These are phyloP conservation scores for Antechinus stuartii DNA, from an alignment of 2,113 vertebrate species.

Conservation along the genomic window DNA sequence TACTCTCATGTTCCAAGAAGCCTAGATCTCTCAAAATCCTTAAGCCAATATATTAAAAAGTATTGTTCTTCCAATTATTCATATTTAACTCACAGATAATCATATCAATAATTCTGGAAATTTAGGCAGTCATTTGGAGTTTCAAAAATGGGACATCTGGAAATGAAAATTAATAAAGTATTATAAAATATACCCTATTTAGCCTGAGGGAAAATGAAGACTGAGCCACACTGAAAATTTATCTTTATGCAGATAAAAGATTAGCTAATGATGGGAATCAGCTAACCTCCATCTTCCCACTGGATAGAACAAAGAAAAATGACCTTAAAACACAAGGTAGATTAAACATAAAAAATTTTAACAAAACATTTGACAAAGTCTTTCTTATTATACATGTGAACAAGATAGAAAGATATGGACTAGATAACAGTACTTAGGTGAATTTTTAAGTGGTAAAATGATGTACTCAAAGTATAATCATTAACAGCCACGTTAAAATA, in stretches of 20 bases:
- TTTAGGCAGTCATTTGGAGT: not conserved
- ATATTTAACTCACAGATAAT: not conserved
- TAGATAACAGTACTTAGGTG: not conserved
- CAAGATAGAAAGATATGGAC: not conserved
- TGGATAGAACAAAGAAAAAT: not conserved
- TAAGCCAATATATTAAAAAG: not conserved
- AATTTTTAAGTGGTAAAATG: not conserved
- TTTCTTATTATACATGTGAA: not conserved
- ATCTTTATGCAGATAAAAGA: not conserved
- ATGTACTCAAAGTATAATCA: not conserved
- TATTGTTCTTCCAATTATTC: not conserved
- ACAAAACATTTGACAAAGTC: not conserved
- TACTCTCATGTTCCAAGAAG: not conserved
- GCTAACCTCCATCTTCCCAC: not conserved
- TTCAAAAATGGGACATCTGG: not conserved
- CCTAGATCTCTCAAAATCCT: not conserved
- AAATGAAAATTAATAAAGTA: slow-evolving; percentile 2
- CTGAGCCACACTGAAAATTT: not conserved
- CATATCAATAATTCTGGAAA: not conserved
- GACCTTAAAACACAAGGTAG: not conserved
- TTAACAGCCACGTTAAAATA: not conserved
- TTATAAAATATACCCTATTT: not conserved
- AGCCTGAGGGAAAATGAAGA: not conserved
- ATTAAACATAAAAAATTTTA: not conserved
- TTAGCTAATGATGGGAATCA: not conserved